These are phyloP conservation scores for Brachypalpus laphriformis DNA, from an alignment of 2,888 invertebrate genomes.

Conservation along the genomic window DNA sequence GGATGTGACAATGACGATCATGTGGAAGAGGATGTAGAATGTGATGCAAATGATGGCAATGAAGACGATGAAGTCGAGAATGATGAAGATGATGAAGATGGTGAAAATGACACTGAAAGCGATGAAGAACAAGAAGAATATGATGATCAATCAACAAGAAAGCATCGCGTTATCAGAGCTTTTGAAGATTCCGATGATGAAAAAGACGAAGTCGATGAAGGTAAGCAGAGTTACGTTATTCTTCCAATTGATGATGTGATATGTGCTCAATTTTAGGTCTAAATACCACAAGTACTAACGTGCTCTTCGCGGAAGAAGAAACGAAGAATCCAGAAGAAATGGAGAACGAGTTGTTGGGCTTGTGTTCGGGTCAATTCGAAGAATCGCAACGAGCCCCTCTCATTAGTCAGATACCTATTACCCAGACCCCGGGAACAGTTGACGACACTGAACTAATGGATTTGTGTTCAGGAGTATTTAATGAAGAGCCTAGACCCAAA, in stretches of 20 bases:
- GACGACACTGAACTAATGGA: slow-evolving; percentile 84
- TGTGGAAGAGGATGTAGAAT: slow-evolving; percentile 74
- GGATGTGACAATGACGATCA: slow-evolving; percentile 68
- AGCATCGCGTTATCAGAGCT: slow-evolving; percentile 81
- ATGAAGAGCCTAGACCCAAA: slow-evolving; percentile 26
- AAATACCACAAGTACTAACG: slow-evolving; percentile 39
- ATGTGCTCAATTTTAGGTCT: slow-evolving; percentile 21
- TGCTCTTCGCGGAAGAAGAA: slow-evolving; percentile 76
- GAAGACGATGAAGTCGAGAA: slow-evolving; percentile 77
- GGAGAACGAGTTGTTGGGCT: slow-evolving; percentile 84
- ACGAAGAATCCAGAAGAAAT: slow-evolving; percentile 76
- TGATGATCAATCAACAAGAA: slow-evolving; percentile 79
- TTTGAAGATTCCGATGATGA: slow-evolving; percentile 81
- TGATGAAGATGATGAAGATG: slow-evolving; percentile 83
- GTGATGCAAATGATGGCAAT: slow-evolving; percentile 77
- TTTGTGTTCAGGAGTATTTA: slow-evolving; percentile 86
- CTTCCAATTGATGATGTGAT: not conserved
- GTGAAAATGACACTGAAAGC: slow-evolving; percentile 72
- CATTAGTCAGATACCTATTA: slow-evolving; percentile 80
- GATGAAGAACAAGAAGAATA: slow-evolving; percentile 69
- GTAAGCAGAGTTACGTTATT: not conserved
- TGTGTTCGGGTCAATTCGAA: slow-evolving; percentile 86
- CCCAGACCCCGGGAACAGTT: slow-evolving; percentile 75
- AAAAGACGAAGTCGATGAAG: slow-evolving; percentile 72
- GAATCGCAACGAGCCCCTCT: slow-evolving; percentile 78